Conservation (phyloP, 2,113 vertebrate species). For the Chroicocephalus ridibundus region DNA sequence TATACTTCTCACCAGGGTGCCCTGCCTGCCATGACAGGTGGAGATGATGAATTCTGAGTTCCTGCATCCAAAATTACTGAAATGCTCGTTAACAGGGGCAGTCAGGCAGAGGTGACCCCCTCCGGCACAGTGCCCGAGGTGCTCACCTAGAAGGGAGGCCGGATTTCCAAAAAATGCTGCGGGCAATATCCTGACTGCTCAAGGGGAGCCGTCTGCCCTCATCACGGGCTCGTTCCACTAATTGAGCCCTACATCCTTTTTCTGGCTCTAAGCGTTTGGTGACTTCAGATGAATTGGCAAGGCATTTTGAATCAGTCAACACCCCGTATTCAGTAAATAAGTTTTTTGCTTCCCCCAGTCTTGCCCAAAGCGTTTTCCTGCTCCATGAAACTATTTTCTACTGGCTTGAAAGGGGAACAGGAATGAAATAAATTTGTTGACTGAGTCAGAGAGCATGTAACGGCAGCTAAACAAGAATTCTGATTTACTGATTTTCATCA, state of each 20-base stretch:
- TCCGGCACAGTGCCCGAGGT: background rate
- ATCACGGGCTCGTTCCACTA: background rate
- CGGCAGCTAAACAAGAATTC: constrained; percentile 2
- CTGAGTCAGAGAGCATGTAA: background rate
- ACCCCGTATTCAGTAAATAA: background rate
- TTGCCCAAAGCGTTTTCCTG: constrained; percentile 34
- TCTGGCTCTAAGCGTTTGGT: background rate
- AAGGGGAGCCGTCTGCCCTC: background rate
- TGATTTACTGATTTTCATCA: background rate
- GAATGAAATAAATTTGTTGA: constrained; percentile 9
- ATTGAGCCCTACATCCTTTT: background rate
- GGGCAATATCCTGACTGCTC: background rate
- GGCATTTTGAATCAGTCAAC: constrained; percentile 6
- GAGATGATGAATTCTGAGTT: background rate
- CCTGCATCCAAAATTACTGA: background rate
- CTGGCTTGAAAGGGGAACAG: background rate
- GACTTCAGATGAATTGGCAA: background rate
- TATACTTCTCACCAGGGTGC: background rate
- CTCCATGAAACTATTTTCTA: background rate
- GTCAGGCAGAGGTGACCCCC: background rate
- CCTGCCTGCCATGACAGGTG: background rate
- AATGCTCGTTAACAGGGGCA: background rate
- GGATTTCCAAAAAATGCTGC: background rate
- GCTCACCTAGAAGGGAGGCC: background rate
- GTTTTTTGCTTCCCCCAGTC: background rate